These are phyloP conservation scores for Plotosus lineatus DNA, from an alignment of 2,113 vertebrate species.

Conservation along the genomic window DNA sequence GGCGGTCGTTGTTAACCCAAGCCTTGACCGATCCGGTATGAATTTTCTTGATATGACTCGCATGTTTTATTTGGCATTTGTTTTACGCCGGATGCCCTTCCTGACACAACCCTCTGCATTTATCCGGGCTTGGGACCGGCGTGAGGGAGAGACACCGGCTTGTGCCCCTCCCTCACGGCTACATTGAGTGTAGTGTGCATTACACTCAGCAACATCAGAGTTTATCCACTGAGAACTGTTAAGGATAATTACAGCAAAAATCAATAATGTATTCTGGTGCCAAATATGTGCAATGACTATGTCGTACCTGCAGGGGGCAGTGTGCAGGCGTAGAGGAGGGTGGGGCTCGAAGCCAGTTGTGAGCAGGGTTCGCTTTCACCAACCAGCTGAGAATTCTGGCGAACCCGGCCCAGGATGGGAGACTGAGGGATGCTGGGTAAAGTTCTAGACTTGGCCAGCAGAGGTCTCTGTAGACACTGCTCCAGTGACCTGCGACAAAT, in stretches of 20 bases:
- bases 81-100: too few species aligned
- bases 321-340: slow-evolving; percentile 76
- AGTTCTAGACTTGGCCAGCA: slow-evolving; percentile 83
- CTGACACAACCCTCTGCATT: too few species aligned
- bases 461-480: slow-evolving; percentile 80
- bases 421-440: slow-evolving; percentile 92
- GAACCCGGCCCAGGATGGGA: slow-evolving; percentile 76
- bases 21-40: too few species aligned
- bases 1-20: too few species aligned
- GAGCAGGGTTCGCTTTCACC: slow-evolving; percentile 69
- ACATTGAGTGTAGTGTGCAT: too few species aligned
- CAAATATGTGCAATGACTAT: background rate
- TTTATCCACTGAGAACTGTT: background rate
- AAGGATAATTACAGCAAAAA: background rate
- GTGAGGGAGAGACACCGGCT: too few species aligned
- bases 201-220: too few species aligned
- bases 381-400: slow-evolving; percentile 67
- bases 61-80: too few species aligned
- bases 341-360: slow-evolving; percentile 50
- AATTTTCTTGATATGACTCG: too few species aligned
- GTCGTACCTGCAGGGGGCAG: slow-evolving; percentile 80
- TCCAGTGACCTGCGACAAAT: slow-evolving; percentile 79
- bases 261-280: background rate
- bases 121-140: too few species aligned
- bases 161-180: too few species aligned